Evolutionary conservation across 2,888 invertebrate species (phyloP), one percentile per base, ranked within the genome.

Genomic region (Lumbricus terrestris): DNA sequence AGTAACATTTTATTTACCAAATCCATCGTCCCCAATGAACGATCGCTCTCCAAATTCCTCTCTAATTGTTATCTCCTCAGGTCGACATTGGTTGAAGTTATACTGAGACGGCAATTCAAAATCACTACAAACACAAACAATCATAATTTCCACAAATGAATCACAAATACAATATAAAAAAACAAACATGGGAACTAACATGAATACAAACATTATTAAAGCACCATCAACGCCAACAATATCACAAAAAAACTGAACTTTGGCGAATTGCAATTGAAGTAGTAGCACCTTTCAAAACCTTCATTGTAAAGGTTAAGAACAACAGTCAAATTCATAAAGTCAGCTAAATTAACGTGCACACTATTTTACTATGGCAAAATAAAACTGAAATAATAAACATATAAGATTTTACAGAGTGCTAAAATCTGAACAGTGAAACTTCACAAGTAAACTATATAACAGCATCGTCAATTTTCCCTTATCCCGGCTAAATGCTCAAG

Each of bases 1-100:
- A 54, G 5, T 23, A 54, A 54, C 29, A 29, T 23, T 4, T 54
- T 54, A 88, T 93, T 93, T 93, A 95, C 98, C 99, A 95, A 99
- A 99, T 0, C 98, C 98, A 96, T 99, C 98, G 95, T 99, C 98
- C 93, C 94, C 94, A 8, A 98, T 98, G 90, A 98, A 96, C 89
- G 97, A 97, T 91, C 98, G 96, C 92, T 97, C 98, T 4, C 98
- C 98, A 23, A 94, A 92, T 95, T 99, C 99, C 95, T 99, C 99
- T 90, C 98, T 96, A 97, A 99, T 98, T 15, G 99, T 99, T 92
- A 99, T 99, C 95, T 99, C 99, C 95, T 99, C 99, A 82, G 99
- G 98, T 93, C 99, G 96, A 16, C 98, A 98, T 95, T 99, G 99
- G 95, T 99, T 99, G 90, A 99, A 96, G 92, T 98, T 98, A 95